A percentile compares a stretch with the other conserved stretches of the same genome.
These are phyloP conservation scores for Coreoperca whiteheadi DNA, from an alignment of 2,113 vertebrate species.

Conservation along the genomic window DNA sequence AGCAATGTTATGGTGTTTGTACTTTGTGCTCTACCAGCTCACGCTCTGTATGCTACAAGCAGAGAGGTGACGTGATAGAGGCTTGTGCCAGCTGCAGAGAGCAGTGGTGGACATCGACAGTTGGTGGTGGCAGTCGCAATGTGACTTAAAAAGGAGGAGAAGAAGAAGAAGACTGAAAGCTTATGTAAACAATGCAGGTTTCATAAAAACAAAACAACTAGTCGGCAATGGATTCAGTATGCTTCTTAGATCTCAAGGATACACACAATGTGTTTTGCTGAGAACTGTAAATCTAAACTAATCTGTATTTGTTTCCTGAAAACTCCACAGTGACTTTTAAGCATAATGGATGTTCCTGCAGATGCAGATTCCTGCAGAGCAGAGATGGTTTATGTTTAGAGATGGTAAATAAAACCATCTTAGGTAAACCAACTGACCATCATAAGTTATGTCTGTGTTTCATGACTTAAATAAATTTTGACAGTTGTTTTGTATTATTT, in stretches of 20 bases:
- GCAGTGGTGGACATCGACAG: neutral
- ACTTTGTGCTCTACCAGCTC: neutral
- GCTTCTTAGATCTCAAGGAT: neutral
- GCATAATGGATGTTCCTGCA: neutral
- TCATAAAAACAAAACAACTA: neutral
- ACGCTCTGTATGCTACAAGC: neutral
- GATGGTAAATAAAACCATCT: slow-evolving; percentile 9
- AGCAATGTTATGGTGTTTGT: slow-evolving; percentile 4
- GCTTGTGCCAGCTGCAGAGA: slow-evolving; percentile 11
- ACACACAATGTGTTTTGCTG: neutral
- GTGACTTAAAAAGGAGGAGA: neutral
- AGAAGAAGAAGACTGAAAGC: neutral
- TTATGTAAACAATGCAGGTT: neutral
- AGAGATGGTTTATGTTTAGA: neutral
- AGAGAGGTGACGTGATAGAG: neutral
- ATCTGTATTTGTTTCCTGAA: neutral
- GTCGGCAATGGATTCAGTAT: neutral
- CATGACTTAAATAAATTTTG: neutral
- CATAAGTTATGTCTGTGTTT: slow-evolving; percentile 7
- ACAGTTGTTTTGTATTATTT: slow-evolving; percentile 5
- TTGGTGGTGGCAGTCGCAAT: neutral
- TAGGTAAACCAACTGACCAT: slow-evolving; percentile 6
- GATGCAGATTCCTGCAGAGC: neutral
- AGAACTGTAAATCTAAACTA: neutral
- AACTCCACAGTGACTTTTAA: neutral